Base-by-base conservation (phyloP, 2,113 vertebrate genomes). In the Platycercus adscitus region DNA sequence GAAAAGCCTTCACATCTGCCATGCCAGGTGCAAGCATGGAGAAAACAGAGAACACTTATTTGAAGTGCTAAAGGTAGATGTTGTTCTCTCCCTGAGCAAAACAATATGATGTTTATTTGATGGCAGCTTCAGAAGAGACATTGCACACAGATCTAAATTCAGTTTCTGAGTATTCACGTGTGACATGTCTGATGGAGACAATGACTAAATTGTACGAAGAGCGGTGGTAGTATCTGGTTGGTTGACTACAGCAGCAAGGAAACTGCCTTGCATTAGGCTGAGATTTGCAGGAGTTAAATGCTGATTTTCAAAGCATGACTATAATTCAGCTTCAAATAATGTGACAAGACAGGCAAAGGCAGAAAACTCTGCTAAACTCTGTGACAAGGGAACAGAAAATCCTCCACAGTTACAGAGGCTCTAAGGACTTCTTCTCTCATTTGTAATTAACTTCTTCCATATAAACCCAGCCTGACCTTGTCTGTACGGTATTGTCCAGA, bases 391-490 rank as follows among this genome's bases (percentile, higher is more conserved):
- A 87, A 81, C 55, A 91, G 89, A 96, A 95, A 91, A 93, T 88
- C 68, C 60, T 90, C 80, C n/a, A 70, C 71, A 71, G 85, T 80
- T 95, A 52, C 33, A 70, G 43, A 95, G 69, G 79, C 87, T 92
- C 84, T 83, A 78, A 95, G 65, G 89, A 93, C 63, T 76, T 79
- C 72, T 68, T 76, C 79, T 91, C 71, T 95, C 87, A 66, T 89
- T 89, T 95, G 78, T 95, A 95, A 96, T 96, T 95, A 96, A 94
- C 79, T 93, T 92, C 78, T 88, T 87, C 87, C 43, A 21, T 64
- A 89, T 83, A 95, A 95, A 93, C 50, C 24, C 50, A 78, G n/a
- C 7, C 58, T 95, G 89, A 95, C 92, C 79, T 95, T 91, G 66
- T 80, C 89, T 86, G 63, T 53, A 81, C 61, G 66, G 75, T 87